Percentiles rank a stretch among this genome's conserved stretches.
Conservation (phyloP, 2,797 vertebrate genomes). For the Notolepis coatsorum region DNA sequence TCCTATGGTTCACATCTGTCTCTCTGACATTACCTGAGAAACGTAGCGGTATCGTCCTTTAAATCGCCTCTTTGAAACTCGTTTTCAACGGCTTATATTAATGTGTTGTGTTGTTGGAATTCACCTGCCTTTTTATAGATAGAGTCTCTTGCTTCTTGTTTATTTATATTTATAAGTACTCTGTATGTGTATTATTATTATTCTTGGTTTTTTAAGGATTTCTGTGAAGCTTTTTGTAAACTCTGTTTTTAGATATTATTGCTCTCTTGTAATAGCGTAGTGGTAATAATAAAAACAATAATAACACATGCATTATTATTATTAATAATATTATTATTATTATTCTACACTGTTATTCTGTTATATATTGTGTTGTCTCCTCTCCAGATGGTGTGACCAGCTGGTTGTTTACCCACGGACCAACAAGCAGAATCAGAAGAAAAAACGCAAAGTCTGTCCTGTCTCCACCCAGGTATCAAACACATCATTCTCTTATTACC, state of each 20-base stretch:
- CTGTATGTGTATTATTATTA: not conserved
- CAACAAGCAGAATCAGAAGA: constrained; percentile 74
- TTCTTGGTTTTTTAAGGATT: not conserved
- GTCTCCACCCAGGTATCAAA: constrained; percentile 71
- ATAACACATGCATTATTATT: no score
- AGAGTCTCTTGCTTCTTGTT: not conserved
- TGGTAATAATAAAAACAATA: no score
- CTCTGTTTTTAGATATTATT: not conserved
- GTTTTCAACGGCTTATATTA: no score
- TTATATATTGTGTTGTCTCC: no score
- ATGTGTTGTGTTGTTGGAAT: no score
- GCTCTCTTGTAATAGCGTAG: no score
- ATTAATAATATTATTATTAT: no score
- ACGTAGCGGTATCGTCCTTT: no score
- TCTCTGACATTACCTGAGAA: no score
- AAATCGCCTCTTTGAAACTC: no score
- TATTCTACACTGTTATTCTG: no score
- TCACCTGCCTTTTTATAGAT: no score
- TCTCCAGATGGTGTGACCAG: constrained; percentile 77
- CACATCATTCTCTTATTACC: not conserved
- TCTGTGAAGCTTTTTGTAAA: not conserved
- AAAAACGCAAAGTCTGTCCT: constrained; percentile 74
- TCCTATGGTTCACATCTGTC: not conserved
- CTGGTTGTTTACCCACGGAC: constrained; percentile 57
- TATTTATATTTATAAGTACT: not conserved